A percentile compares a stretch with the other conserved stretches of the same genome.
Evolutionary conservation across 2,888 invertebrate species (phyloP).

Genomic region (Melieria picta): DNA sequence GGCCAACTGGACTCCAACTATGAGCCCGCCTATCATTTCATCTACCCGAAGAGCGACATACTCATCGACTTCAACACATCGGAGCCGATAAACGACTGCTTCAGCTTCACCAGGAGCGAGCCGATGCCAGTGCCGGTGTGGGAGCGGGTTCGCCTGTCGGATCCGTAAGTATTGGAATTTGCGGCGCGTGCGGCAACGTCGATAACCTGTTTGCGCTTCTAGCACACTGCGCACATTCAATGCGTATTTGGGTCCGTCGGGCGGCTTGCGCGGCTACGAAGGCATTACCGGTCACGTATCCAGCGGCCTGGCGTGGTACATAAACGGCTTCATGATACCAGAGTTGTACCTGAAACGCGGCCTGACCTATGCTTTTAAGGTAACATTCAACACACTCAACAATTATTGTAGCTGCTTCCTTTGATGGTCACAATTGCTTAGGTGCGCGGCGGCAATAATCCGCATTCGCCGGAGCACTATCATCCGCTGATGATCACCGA

Average conservation of each 20-base stretch:
- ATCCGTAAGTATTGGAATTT: slow-evolving; percentile 64
- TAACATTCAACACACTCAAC: slow-evolving; percentile 51
- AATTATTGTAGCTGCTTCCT: not conserved
- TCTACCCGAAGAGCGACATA: slow-evolving; percentile 79
- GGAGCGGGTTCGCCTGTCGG: slow-evolving; percentile 74
- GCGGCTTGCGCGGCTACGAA: slow-evolving; percentile 81
- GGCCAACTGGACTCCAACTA: slow-evolving; percentile 80
- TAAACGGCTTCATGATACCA: slow-evolving; percentile 88
- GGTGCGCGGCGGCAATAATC: slow-evolving; percentile 86
- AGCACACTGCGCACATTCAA: slow-evolving; percentile 79
- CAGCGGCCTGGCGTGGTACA: slow-evolving; percentile 87
- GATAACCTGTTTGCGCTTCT: slow-evolving; percentile 37
- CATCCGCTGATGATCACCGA: slow-evolving; percentile 91
- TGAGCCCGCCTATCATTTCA: slow-evolving; percentile 85
- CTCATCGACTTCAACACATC: slow-evolving; percentile 74
- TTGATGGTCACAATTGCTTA: slow-evolving; percentile 42
- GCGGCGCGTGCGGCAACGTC: slow-evolving; percentile 56
- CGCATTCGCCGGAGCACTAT: slow-evolving; percentile 84
- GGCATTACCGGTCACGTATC: slow-evolving; percentile 76
- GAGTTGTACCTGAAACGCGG: slow-evolving; percentile 89
- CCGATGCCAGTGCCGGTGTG: slow-evolving; percentile 67
- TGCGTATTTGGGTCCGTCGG: slow-evolving; percentile 86
- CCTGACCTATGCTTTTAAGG: slow-evolving; percentile 83
- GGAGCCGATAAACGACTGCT: slow-evolving; percentile 76
- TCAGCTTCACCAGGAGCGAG: slow-evolving; percentile 73